phyloP scores from a whole-genome alignment of 2,888 invertebrate species.

The Perdita meconis region DNA sequence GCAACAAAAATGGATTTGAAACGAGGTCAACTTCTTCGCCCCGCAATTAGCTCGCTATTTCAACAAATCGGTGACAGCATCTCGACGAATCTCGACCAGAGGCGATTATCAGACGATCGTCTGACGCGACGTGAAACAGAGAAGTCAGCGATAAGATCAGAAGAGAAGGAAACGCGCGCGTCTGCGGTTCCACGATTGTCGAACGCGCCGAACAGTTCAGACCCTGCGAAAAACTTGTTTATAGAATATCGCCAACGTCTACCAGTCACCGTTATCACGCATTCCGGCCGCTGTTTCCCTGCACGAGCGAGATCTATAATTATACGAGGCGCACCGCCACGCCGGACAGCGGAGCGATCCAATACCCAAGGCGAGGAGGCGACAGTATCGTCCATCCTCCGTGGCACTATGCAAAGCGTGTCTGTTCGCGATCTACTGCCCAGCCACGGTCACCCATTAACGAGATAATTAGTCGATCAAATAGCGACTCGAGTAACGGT shows the following conservation, averaged over 20 bases:
- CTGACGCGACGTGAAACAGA: slow-evolving; percentile 20
- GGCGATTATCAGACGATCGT: slow-evolving; percentile 14
- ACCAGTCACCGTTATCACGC: slow-evolving; percentile 44
- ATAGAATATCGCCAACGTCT: slow-evolving; percentile 45
- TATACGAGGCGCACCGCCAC: slow-evolving; percentile 43
- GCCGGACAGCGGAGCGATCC: slow-evolving; percentile 14
- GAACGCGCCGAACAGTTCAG: slow-evolving; percentile 10
- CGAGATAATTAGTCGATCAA: slow-evolving; percentile 26
- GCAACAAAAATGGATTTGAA: too few relatives aligned
- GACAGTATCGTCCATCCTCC: neutral
- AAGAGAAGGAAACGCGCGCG: slow-evolving; percentile 20
- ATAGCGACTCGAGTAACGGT: slow-evolving; percentile 16
- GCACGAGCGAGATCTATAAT: slow-evolving; percentile 45
- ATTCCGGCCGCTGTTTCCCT: slow-evolving; percentile 32
- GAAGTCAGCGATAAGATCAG: slow-evolving; percentile 1
- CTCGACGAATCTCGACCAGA: neutral
- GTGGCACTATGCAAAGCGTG: neutral
- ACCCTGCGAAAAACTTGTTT: slow-evolving; percentile 55
- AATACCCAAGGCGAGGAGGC: slow-evolving; percentile 34
- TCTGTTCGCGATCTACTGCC: slow-evolving; percentile 8
- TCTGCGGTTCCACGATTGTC: slow-evolving; percentile 27
- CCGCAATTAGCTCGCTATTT: too few relatives aligned
- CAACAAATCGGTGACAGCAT: neutral
- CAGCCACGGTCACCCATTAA: neutral
- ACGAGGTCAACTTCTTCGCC: too few relatives aligned